Evolutionary conservation across 2,797 vertebrate genomes (phyloP).

Genomic region (Bucorvus abyssinicus): DNA sequence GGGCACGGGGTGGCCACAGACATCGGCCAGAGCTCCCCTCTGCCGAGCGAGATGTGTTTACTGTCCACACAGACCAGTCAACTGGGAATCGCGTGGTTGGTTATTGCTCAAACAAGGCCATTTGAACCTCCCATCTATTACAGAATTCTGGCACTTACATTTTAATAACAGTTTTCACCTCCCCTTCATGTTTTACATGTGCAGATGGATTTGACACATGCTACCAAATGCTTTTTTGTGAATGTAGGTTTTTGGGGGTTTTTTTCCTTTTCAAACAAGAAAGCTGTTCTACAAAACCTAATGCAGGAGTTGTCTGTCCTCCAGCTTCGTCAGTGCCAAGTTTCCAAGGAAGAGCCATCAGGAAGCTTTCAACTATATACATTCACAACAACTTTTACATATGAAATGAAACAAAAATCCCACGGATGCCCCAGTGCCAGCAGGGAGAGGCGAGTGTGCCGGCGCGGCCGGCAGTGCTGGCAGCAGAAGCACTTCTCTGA

Average conservation of each 20-base stretch:
- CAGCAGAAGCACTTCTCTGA: not conserved
- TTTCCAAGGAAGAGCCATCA: not conserved
- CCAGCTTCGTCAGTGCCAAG: not conserved
- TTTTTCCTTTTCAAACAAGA: not conserved
- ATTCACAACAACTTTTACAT: not conserved
- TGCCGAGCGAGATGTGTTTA: not conserved
- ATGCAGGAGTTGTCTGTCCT: not conserved
- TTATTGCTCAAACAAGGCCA: not conserved
- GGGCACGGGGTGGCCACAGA: not conserved
- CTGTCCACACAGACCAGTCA: accelerated
- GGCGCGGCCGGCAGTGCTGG: not conserved
- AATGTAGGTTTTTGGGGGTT: not conserved
- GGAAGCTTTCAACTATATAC: not conserved
- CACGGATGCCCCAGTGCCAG: accelerated
- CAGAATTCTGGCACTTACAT: not conserved
- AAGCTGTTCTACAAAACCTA: not conserved
- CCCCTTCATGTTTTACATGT: not conserved
- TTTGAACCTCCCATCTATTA: not conserved
- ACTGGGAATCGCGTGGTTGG: not conserved
- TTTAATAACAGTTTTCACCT: not conserved
- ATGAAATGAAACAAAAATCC: not conserved
- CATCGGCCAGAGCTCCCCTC: not conserved
- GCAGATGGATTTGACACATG: slow-evolving; percentile 31
- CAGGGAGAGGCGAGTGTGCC: not conserved
- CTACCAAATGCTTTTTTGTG: not conserved